Evolutionary conservation across 53 echinoderm and acorn worm species (phyloP), one percentile per base, ranked within the genome.

Genomic region (Holothuria scabra): DNA sequence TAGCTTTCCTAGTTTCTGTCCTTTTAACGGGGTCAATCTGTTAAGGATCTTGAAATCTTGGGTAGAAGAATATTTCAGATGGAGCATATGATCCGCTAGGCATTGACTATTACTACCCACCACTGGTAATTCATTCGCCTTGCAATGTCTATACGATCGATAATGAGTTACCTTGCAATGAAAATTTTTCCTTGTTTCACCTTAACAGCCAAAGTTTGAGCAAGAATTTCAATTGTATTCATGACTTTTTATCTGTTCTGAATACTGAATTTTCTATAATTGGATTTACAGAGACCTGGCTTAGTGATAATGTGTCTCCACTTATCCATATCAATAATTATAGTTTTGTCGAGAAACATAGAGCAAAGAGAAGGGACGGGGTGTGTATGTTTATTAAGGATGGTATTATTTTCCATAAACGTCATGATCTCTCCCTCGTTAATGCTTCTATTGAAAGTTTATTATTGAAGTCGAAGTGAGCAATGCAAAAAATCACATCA

Each of bases 121-220:
- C 64, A 25, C 25, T 25, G 8, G 1, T 9, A 63, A 30, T 63
- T 63, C 64, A 9, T 25, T n/a, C 30, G 30, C 18, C 64, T 63
- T 63, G 64, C n/a, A 30, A 63, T 30, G 8, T 63, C 25, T 63
- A 63, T 30, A 63, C 64, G 18, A 63, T 63, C 30, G 26, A 63
- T 63, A 63, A 63, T 63, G 64, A 30, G 1, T 63, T 63, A 63
- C 64, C 62, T 26, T 61, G 23, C 62, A 61, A 61, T 61, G 62
- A 61, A 61, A 61, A 61, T 61, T 61, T 61, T 30, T 63, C 64
- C 30, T 10, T 63, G 18, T 63, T 28, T 63, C 64, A 63, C 64
- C 64, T 63, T 28, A 63, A 63, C 18, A 63, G 64, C 64, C 64
- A 23, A 25, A 63, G 64, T 63, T 63, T 63, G 64, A 63, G 12